Conservation (phyloP, 2,113 vertebrate species). For the Mormoops blainvillei region DNA sequence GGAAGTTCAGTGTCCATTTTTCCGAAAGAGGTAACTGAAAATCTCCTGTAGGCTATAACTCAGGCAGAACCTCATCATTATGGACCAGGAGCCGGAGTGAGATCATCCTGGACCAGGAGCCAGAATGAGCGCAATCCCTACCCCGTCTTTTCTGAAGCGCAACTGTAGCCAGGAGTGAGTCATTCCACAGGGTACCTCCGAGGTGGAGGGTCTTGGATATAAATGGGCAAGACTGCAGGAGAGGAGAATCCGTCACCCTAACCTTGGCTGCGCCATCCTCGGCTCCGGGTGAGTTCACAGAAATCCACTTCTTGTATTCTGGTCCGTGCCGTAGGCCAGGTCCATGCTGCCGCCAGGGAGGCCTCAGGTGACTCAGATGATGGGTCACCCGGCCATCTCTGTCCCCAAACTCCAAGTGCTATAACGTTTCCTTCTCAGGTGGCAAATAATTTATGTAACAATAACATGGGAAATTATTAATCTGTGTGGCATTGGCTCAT, state of each 20-base stretch:
- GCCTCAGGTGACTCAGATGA: constrained; percentile 17
- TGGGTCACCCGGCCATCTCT: neutral
- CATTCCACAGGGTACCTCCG: constrained; percentile 65
- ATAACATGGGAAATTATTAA: neutral
- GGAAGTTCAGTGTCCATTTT: constrained; percentile 62
- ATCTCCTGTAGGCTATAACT: constrained; percentile 60
- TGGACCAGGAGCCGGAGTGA: constrained; percentile 66
- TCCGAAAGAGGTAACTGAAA: constrained; percentile 59
- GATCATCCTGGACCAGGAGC: constrained; percentile 64
- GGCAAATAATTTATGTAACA: neutral
- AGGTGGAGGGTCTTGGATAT: constrained; percentile 59
- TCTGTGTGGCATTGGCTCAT: neutral
- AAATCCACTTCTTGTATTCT: constrained; percentile 32
- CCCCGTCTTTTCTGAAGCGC: constrained; percentile 68
- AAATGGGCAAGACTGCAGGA: constrained; percentile 42
- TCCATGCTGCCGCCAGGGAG: neutral
- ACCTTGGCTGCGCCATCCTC: constrained; percentile 28
- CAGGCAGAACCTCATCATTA: constrained; percentile 67
- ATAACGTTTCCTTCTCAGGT: neutral
- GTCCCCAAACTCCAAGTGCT: neutral
- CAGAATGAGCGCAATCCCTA: constrained; percentile 58
- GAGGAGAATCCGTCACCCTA: constrained; percentile 46
- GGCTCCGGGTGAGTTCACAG: constrained; percentile 49
- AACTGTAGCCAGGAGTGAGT: constrained; percentile 61
- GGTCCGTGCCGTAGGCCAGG: neutral